phyloP scores from a whole-genome alignment of 2,888 invertebrate species.

The Perdita meconis region DNA sequence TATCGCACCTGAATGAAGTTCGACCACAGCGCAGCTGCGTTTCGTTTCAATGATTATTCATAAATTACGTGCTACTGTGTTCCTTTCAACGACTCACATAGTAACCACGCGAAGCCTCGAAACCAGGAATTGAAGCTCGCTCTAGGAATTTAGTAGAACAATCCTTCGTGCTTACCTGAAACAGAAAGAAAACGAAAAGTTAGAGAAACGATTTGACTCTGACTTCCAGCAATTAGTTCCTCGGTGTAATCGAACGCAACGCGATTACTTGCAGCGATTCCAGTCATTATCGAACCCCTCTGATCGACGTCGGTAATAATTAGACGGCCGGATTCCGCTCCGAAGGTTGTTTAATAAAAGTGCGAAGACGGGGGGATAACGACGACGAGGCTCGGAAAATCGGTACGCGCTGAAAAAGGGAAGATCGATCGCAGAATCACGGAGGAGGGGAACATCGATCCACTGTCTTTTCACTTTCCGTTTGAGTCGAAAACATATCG shows the following conservation, averaged over 20 bases:
- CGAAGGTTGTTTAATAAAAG: background rate
- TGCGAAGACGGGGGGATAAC: background rate
- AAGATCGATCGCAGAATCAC: slow-evolving; percentile 18
- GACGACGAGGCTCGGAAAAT: background rate
- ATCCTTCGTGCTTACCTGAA: slow-evolving; percentile 56
- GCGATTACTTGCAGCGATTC: background rate
- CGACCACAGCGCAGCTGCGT: background rate
- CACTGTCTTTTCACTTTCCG: slow-evolving; percentile 44
- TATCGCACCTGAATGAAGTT: background rate
- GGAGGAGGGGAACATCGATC: slow-evolving; percentile 46
- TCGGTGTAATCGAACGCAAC: slow-evolving; percentile 11
- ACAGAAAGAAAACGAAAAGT: slow-evolving; percentile 33
- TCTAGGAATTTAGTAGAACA: background rate
- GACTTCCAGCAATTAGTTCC: background rate
- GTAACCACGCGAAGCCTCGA: background rate
- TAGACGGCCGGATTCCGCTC: background rate
- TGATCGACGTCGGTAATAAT: slow-evolving; percentile 13
- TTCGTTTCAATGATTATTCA: no score
- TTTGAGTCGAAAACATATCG: slow-evolving; percentile 31
- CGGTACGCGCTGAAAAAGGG: background rate
- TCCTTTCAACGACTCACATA: background rate
- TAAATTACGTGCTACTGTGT: background rate
- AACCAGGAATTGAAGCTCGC: background rate
- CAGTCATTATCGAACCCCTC: slow-evolving; percentile 8
- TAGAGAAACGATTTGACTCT: no score